phyloP scores from a whole-genome alignment of 2,113 vertebrate species.

The Sylvietta virens region DNA sequence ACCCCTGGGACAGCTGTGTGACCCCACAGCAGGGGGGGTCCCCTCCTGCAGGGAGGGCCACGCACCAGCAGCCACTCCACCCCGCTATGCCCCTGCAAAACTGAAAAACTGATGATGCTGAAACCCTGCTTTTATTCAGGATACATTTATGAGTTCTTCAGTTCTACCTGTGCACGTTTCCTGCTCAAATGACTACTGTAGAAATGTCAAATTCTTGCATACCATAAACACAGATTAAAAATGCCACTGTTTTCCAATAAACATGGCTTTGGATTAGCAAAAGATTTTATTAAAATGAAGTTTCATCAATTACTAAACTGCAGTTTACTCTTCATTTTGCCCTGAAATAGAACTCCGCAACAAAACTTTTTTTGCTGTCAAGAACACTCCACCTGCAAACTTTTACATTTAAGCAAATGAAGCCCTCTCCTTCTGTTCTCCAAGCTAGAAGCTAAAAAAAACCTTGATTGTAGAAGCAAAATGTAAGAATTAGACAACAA shows the following conservation, averaged over 20 bases:
- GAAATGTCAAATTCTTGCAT: not conserved
- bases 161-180: not conserved
- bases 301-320: not conserved
- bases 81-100: not conserved
- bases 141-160: not conserved
- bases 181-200: not conserved
- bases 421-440: not conserved
- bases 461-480: not conserved
- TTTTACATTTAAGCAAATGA: not conserved
- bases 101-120: not conserved
- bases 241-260: not conserved
- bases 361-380: not conserved
- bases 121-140: not conserved
- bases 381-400: not conserved
- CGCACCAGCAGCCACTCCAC: no score
- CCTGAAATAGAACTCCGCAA: not conserved
- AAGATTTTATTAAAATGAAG: not conserved
- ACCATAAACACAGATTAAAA: rapidly evolving
- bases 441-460: not conserved
- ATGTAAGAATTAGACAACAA: not conserved
- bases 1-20: not conserved
- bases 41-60: no score
- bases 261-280: not conserved
- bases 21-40: no score
- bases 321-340: not conserved